Conservation (phyloP, 30 jellyfish, hydroid and myxozoan genomes). For the Cassiopea xamachana region DNA sequence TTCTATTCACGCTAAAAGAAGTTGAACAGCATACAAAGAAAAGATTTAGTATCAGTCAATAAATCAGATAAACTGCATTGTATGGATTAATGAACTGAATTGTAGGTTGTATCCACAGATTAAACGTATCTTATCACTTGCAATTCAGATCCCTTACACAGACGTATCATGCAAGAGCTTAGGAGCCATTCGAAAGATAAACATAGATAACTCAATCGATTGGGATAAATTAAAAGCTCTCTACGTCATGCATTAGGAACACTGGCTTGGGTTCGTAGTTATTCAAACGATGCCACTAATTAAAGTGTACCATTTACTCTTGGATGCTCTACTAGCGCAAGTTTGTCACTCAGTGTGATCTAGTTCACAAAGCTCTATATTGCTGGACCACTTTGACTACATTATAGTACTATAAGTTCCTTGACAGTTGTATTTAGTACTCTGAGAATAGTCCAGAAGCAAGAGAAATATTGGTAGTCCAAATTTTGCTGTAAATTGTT, state of each 20-base stretch:
- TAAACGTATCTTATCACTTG: conserved; percentile 12
- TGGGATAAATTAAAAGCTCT: neutral
- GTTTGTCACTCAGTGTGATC: too few relatives aligned
- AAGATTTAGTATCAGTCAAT: neutral
- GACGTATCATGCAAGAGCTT: conserved; percentile 12
- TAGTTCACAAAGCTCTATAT: too few relatives aligned
- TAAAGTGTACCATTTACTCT: too few relatives aligned
- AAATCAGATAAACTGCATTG: neutral
- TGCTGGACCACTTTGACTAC: too few relatives aligned
- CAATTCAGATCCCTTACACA: conserved; percentile 3
- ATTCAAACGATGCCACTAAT: too few relatives aligned
- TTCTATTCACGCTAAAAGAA: neutral
- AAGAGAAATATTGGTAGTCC: too few relatives aligned
- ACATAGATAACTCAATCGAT: neutral
- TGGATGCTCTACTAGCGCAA: too few relatives aligned
- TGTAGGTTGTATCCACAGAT: neutral
- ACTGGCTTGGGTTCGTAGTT: neutral
- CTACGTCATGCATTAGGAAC: neutral
- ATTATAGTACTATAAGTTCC: too few relatives aligned
- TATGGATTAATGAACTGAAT: neutral
- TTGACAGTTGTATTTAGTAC: too few relatives aligned
- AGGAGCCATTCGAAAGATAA: conserved; percentile 5
- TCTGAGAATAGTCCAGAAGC: too few relatives aligned
- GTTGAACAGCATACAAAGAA: neutral
- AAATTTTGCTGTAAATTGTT: too few relatives aligned